Conservation (phyloP, 2,113 vertebrate species). For the Pachyramphus minor region DNA sequence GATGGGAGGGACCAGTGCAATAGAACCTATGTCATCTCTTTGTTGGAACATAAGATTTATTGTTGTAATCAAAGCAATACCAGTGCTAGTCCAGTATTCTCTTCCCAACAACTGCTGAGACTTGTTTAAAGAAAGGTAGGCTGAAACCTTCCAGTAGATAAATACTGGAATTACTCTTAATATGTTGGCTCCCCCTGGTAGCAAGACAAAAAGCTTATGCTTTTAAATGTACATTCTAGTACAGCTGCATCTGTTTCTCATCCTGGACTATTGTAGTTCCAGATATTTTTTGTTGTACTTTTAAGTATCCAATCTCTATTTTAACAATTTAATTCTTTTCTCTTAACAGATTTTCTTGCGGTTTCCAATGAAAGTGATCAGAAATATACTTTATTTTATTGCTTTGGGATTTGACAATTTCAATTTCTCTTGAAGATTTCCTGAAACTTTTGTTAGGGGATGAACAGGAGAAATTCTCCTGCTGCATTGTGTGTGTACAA, state of each 20-base stretch:
- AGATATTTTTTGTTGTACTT: not conserved
- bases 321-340: not conserved
- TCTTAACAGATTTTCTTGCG: not conserved
- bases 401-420: not conserved
- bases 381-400: not conserved
- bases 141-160: not conserved
- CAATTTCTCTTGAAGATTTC: not conserved
- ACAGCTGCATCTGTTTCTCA: not conserved
- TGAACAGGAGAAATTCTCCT: not conserved
- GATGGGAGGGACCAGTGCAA: not conserved
- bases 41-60: not conserved
- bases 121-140: not conserved
- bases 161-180: not conserved
- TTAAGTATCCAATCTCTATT: not conserved
- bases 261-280: not conserved
- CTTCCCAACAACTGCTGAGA: not conserved
- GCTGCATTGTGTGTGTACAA: not conserved
- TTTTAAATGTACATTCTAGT: not conserved
- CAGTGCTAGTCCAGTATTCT: not conserved
- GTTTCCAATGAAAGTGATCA: not conserved
- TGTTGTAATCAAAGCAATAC: not conserved
- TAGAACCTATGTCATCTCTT: not conserved
- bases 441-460: not conserved
- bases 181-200: not conserved
- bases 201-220: not conserved